Evolutionary conservation across 2,797 vertebrate species (phyloP).

Genomic region (Sebastes hopkinsi): DNA sequence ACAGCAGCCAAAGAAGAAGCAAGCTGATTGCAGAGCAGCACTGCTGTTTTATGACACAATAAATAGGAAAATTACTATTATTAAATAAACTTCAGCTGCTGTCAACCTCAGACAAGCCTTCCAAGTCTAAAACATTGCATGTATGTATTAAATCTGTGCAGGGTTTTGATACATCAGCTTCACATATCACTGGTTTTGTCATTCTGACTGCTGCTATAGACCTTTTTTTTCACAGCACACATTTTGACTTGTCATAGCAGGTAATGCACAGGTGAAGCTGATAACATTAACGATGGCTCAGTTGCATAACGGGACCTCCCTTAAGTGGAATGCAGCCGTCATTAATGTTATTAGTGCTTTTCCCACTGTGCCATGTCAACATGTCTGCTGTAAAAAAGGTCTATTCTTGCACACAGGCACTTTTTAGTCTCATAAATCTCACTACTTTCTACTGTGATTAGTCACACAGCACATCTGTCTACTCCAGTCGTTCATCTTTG

Average conservation of each 20-base stretch:
- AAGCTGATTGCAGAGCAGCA: not conserved
- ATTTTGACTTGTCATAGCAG: not conserved
- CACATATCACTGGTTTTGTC: not conserved
- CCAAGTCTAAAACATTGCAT: not conserved
- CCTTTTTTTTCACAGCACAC: not conserved
- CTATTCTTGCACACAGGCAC: not conserved
- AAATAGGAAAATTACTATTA: not conserved
- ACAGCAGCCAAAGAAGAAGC: constrained; percentile 1
- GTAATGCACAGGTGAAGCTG: not conserved
- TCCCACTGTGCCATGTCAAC: not conserved
- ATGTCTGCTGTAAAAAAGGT: not conserved
- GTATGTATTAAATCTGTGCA: too few species aligned
- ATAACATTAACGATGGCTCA: not conserved
- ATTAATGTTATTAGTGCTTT: not conserved
- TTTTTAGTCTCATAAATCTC: not conserved
- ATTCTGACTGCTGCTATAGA: not conserved
- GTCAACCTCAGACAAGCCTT: not conserved
- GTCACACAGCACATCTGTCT: not conserved
- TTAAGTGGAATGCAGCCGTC: not conserved
- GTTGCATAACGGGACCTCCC: not conserved
- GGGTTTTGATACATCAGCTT: too few species aligned
- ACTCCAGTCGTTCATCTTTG: not conserved
- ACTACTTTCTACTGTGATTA: not conserved
- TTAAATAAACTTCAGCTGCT: not conserved
- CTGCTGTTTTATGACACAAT: constrained; percentile 7